These are phyloP conservation scores for Myotis davidii DNA, from an alignment of 2,113 vertebrate genomes.

Conservation along the genomic window DNA sequence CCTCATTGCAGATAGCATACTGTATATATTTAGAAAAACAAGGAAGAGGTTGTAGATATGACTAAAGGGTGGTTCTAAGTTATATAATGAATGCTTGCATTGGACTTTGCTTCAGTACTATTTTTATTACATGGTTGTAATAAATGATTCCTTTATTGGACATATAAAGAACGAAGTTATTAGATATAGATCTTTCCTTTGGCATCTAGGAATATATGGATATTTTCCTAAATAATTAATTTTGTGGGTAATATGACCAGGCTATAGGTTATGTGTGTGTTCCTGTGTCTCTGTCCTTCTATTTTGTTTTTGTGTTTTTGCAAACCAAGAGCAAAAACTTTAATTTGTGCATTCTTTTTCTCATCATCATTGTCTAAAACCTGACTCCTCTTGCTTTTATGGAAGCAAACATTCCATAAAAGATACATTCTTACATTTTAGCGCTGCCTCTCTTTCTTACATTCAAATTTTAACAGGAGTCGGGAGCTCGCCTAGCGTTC, in stretches of 20 bases:
- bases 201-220: slow-evolving; percentile 6
- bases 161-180: slow-evolving; percentile 58
- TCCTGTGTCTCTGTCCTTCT: not conserved
- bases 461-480: not conserved
- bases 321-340: not conserved
- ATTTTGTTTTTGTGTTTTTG: not conserved
- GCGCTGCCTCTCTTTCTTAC: not conserved
- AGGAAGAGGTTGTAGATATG: slow-evolving; percentile 66
- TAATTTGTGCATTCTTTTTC: not conserved
- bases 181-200: not conserved
- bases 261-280: not conserved
- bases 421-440: not conserved
- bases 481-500: not conserved
- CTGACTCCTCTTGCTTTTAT: slow-evolving; percentile 23
- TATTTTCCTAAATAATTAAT: slow-evolving; percentile 8
- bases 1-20: slow-evolving; percentile 12
- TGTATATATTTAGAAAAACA: slow-evolving; percentile 66
- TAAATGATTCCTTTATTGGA: slow-evolving; percentile 64
- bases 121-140: slow-evolving; percentile 71
- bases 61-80: slow-evolving; percentile 70
- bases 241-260: not conserved
- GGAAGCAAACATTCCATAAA: not conserved
- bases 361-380: not conserved
- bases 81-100: slow-evolving; percentile 48
- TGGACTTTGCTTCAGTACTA: slow-evolving; percentile 78